Percentiles rank a stretch among this genome's conserved stretches.
Conservation (phyloP, 1,140 invertebrate species). For the Drosophila navojoa region DNA sequence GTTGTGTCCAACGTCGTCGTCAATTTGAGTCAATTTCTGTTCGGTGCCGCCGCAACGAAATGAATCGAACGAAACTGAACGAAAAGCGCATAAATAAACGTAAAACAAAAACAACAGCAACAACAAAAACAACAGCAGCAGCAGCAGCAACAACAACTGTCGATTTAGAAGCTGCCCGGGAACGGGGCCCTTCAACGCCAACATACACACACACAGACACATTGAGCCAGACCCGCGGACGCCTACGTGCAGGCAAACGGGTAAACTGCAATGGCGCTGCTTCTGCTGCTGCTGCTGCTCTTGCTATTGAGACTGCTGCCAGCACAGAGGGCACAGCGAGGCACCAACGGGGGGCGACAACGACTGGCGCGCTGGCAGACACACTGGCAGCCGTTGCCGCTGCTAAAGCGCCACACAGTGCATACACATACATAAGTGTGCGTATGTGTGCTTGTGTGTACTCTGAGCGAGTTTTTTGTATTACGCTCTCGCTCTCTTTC, state of each 20-base stretch:
- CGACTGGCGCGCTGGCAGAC: slow-evolving; percentile 75
- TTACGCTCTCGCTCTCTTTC: slow-evolving; percentile 51
- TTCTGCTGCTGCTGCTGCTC: slow-evolving; percentile 19
- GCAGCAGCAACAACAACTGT: slow-evolving; percentile 19
- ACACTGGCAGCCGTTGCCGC: slow-evolving; percentile 67
- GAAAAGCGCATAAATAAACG: slow-evolving; percentile 75
- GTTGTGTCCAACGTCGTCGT: slow-evolving; percentile 31
- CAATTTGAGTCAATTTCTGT: slow-evolving; percentile 79
- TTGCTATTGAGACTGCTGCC: slow-evolving; percentile 43
- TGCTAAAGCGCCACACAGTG: slow-evolving; percentile 73
- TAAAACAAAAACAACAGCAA: slow-evolving; percentile 52
- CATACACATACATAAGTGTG: slow-evolving; percentile 28
- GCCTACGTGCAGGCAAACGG: slow-evolving; percentile 65
- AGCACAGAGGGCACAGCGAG: slow-evolving; percentile 42
- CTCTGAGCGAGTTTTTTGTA: slow-evolving; percentile 25
- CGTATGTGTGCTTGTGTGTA: slow-evolving; percentile 9
- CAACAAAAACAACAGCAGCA: slow-evolving; percentile 11
- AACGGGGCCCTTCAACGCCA: slow-evolving; percentile 51
- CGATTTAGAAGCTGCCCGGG: slow-evolving; percentile 26
- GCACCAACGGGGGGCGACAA: slow-evolving; percentile 21
- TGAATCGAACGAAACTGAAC: slow-evolving; percentile 75
- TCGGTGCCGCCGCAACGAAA: slow-evolving; percentile 58
- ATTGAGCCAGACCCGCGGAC: slow-evolving; percentile 63
- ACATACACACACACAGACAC: slow-evolving; percentile 17
- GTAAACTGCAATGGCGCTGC: slow-evolving; percentile 63